Evolutionary conservation across 2,797 vertebrate species (phyloP).

Genomic region (Manis javanica): DNA sequence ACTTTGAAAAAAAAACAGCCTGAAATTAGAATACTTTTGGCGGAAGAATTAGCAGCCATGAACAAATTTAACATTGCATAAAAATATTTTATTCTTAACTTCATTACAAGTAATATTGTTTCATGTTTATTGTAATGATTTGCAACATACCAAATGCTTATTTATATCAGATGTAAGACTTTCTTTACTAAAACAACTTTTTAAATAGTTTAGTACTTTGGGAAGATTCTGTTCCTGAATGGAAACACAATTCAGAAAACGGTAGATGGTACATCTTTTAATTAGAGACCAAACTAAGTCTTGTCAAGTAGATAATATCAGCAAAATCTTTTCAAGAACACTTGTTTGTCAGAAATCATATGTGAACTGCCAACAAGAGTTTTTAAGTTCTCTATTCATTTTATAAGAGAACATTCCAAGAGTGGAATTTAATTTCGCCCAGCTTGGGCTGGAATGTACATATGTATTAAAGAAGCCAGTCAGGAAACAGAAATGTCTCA

Average conservation of each 20-base stretch:
- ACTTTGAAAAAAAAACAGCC: conserved; percentile 74
- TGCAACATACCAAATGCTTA: conserved; percentile 46
- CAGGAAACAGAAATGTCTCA: background rate
- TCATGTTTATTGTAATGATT: conserved; percentile 39
- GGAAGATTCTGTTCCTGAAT: conserved; percentile 12
- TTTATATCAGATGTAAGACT: background rate
- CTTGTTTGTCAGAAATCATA: background rate
- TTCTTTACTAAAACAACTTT: conserved; percentile 24
- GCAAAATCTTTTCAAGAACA: background rate
- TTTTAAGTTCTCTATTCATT: background rate
- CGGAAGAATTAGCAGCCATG: conserved; percentile 78
- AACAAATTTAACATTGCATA: conserved; percentile 76
- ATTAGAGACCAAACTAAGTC: background rate
- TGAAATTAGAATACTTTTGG: conserved; percentile 74
- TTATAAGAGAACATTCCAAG: background rate
- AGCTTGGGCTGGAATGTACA: background rate
- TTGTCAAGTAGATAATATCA: background rate
- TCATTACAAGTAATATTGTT: conserved; percentile 34
- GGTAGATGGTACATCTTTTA: background rate
- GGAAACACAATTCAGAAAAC: conserved; percentile 8
- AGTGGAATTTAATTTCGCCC: background rate
- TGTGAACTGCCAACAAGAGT: background rate
- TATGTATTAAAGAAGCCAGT: background rate
- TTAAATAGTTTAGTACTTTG: conserved; percentile 33
- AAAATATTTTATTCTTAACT: conserved; percentile 72